Evolutionary conservation across 2,113 vertebrate genomes (phyloP).

Genomic region (Gymnocephalus cernua): DNA sequence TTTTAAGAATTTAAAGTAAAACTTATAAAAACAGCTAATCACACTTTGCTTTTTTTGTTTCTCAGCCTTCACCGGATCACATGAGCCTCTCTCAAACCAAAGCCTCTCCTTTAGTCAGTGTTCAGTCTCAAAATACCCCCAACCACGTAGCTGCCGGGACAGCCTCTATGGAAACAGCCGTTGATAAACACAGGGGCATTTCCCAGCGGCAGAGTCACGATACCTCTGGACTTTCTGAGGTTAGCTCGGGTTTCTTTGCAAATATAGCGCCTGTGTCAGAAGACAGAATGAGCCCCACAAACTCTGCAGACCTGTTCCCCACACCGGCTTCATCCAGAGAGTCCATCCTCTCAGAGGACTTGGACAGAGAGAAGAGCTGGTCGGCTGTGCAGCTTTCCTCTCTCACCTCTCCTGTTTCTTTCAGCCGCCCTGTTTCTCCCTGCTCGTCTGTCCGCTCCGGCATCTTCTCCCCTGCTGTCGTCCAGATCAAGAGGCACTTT

Average conservation of each 20-base stretch:
- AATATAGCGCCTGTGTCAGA: slow-evolving; percentile 60
- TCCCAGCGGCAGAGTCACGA: slow-evolving; percentile 57
- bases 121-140: slow-evolving; percentile 67
- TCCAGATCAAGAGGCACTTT: slow-evolving; percentile 84
- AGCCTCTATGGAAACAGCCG: slow-evolving; percentile 71
- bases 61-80: slow-evolving; percentile 55
- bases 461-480: slow-evolving; percentile 85
- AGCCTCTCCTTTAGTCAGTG: slow-evolving; percentile 28
- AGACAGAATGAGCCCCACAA: slow-evolving; percentile 64
- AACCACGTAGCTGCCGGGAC: slow-evolving; percentile 18
- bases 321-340: slow-evolving; percentile 83
- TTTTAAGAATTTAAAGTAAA: slow-evolving; percentile 5
- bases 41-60: slow-evolving; percentile 26
- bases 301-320: slow-evolving; percentile 73
- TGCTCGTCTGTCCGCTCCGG: slow-evolving; percentile 81
- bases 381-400: slow-evolving; percentile 51
- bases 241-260: slow-evolving; percentile 71
- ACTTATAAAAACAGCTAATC: background rate
- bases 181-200: slow-evolving; percentile 69
- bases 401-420: slow-evolving; percentile 62
- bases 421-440: slow-evolving; percentile 75
- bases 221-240: slow-evolving; percentile 57
- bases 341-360: slow-evolving; percentile 79
- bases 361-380: slow-evolving; percentile 74
- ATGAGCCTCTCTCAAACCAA: slow-evolving; percentile 36